Evolutionary conservation across 2,113 vertebrate genomes (phyloP).

Genomic region (Oryzias celebensis): DNA sequence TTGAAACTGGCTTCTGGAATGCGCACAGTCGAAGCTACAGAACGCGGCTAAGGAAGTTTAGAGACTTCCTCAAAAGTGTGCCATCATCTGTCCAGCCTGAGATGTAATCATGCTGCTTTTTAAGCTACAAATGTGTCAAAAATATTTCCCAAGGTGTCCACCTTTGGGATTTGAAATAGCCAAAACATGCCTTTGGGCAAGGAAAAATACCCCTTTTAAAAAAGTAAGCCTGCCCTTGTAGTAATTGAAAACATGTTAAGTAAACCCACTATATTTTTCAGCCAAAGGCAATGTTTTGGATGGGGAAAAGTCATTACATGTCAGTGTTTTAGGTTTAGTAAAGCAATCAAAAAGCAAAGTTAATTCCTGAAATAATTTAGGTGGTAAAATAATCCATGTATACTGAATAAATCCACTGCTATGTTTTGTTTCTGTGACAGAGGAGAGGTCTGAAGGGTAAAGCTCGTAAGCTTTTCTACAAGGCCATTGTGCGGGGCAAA

Average conservation of each 20-base stretch:
- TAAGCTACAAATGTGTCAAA: background rate
- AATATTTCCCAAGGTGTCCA: background rate
- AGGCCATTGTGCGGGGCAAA: slow-evolving; percentile 94
- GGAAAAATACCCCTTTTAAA: background rate
- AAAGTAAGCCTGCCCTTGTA: background rate
- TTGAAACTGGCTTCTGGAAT: no score
- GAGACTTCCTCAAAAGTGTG: no score
- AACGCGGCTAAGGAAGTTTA: no score
- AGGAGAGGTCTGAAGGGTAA: slow-evolving; percentile 96
- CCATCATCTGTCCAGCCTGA: no score
- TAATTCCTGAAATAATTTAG: background rate
- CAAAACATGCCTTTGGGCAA: background rate
- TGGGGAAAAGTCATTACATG: slow-evolving; percentile 9
- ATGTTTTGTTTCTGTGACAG: slow-evolving; percentile 68
- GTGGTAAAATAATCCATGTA: slow-evolving; percentile 14
- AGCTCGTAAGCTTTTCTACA: slow-evolving; percentile 97
- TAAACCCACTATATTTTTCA: background rate
- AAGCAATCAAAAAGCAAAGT: background rate
- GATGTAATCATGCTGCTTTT: background rate
- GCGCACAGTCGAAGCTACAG: no score
- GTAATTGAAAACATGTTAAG: slow-evolving; percentile 7
- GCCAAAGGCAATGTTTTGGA: background rate
- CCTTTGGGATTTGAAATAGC: background rate
- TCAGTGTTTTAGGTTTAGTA: slow-evolving; percentile 2
- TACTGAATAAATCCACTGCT: slow-evolving; percentile 22